Evolutionary conservation across 2,113 vertebrate genomes (phyloP).

Genomic region (Phyllopteryx taeniolatus): DNA sequence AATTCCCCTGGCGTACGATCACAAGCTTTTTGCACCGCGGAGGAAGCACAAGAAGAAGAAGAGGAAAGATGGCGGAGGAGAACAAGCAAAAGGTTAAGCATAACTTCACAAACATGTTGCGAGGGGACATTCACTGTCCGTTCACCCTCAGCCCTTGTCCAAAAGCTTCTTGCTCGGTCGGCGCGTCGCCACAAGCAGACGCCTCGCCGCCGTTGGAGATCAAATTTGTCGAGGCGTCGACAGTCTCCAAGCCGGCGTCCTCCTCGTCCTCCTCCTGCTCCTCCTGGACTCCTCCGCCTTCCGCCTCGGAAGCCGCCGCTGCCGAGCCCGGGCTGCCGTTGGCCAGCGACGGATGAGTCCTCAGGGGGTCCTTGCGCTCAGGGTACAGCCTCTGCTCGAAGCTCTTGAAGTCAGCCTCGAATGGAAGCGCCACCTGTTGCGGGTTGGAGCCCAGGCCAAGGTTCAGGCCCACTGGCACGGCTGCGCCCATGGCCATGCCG

Average conservation of each 20-base stretch:
- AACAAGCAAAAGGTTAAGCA: slow-evolving; percentile 51
- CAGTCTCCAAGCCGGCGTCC: slow-evolving; percentile 58
- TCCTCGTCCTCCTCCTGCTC: slow-evolving; percentile 74
- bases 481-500: slow-evolving; percentile 72
- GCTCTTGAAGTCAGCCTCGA: slow-evolving; percentile 85
- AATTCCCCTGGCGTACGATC: slow-evolving; percentile 49
- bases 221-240: slow-evolving; percentile 38
- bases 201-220: slow-evolving; percentile 52
- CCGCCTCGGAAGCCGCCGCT: slow-evolving; percentile 47
- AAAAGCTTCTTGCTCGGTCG: slow-evolving; percentile 66
- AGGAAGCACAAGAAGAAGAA: slow-evolving; percentile 50
- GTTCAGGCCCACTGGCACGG: slow-evolving; percentile 50
- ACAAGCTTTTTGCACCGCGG: slow-evolving; percentile 47
- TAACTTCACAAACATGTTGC: slow-evolving; percentile 46
- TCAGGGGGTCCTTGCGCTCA: slow-evolving; percentile 83
- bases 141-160: slow-evolving; percentile 71
- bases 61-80: slow-evolving; percentile 41
- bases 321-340: slow-evolving; percentile 67
- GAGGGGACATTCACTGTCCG: slow-evolving; percentile 69
- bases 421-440: slow-evolving; percentile 66
- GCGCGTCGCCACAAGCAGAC: slow-evolving; percentile 25
- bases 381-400: slow-evolving; percentile 87
- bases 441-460: slow-evolving; percentile 39
- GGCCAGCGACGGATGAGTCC: slow-evolving; percentile 84
- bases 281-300: slow-evolving; percentile 55